Base-by-base conservation (phyloP, 2,888 invertebrate species). In the Nysson spinosus region DNA sequence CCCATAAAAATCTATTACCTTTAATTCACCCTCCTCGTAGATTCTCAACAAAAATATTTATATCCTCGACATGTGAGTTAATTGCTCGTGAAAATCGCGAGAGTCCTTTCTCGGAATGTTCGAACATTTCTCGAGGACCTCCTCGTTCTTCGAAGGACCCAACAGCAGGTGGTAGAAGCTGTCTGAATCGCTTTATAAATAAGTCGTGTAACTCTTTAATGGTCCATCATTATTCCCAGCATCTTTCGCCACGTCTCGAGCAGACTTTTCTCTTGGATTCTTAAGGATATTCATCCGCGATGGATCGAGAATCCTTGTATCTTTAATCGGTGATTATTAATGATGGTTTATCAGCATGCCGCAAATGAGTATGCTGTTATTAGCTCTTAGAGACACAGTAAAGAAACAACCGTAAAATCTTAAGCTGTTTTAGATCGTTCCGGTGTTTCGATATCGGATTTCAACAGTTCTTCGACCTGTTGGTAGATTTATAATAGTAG, bases 141-240 rank as follows among this genome's bases (percentile, higher is more conserved):
- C 16, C 40, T 40, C 14, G 44, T 52, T 46, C 50, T n/a, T 9
- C 5, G 49, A 22, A 34, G 35, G 22, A 26, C 9, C 7, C 43
- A 22, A 11, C 54, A 28, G 40, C 61, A 66, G 64, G 56, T 62
- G 64, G 56, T 60, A 35, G 47, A 50, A n/a, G 26, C 24, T 26
- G 46, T 46, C 61, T 40, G 51, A 55, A 63, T 63, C 54, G 60
- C 44, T 56, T 72, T 76, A 66, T 56, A 76, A 76, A 74, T 76
- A 70, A 61, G 60, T 61, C 66, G 35, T 42, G 64, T 44, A 58
- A 43, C 52, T 43, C 9, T 52, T 57, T 63, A 62, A 61, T 46
- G 49, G 20, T 14, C 47, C 35, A 40, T 69, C 65, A 32, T 66
- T 77, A 55, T 19, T 52, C 34, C 26, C 44, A 17, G 22, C 39